Evolutionary conservation across 2,888 invertebrate genomes (phyloP).

Genomic region (Catocala sponsa): DNA sequence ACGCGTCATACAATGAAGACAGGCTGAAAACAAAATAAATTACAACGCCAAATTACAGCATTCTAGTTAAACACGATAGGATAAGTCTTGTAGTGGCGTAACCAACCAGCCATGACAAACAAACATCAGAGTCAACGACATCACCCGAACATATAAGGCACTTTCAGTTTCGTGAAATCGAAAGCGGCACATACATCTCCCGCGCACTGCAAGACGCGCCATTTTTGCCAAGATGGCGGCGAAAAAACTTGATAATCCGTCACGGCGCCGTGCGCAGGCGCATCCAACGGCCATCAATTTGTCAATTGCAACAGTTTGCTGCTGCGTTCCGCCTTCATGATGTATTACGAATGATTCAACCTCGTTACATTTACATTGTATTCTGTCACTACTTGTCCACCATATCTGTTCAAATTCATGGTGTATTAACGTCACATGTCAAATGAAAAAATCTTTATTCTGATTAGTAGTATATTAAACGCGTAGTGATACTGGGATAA

Average conservation of each 20-base stretch:
- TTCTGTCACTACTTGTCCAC: background rate
- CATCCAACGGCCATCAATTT: conserved; percentile 72
- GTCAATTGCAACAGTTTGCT: conserved; percentile 64
- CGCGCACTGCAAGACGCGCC: conserved; percentile 68
- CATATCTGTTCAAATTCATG: background rate
- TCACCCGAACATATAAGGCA: conserved; percentile 82
- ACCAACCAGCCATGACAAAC: conserved; percentile 83
- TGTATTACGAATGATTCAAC: conserved; percentile 38
- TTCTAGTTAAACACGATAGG: conserved; percentile 76
- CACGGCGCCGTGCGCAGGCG: conserved; percentile 68
- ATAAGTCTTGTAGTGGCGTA: conserved; percentile 67
- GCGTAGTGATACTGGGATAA: conserved; percentile 7
- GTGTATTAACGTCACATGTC: background rate
- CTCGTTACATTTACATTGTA: conserved; percentile 5
- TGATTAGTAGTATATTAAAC: background rate
- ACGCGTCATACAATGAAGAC: conserved; percentile 64
- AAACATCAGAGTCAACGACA: conserved; percentile 86
- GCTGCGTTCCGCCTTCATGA: conserved; percentile 52
- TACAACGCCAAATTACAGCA: conserved; percentile 75
- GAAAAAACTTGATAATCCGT: conserved; percentile 79
- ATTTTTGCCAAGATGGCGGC: conserved; percentile 79
- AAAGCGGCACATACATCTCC: conserved; percentile 80
- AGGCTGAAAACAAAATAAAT: conserved; percentile 78
- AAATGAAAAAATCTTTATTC: background rate
- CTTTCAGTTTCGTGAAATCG: conserved; percentile 87